Percentiles rank a stretch among this genome's conserved stretches.
These are phyloP conservation scores for Lamprotornis superbus DNA, from an alignment of 2,113 vertebrate genomes.

Conservation along the genomic window DNA sequence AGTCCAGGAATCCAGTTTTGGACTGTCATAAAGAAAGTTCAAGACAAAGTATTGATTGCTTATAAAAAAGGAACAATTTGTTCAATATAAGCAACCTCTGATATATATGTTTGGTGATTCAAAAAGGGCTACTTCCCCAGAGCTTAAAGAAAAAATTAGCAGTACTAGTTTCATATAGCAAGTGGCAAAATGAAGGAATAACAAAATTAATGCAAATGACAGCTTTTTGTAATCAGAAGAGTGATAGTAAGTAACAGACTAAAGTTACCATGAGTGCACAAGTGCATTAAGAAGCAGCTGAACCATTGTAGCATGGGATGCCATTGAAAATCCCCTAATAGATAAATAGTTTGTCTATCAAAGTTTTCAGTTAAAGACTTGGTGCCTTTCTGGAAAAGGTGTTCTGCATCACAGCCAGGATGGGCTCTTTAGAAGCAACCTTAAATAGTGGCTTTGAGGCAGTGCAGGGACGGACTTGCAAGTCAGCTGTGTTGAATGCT, in stretches of 20 bases:
- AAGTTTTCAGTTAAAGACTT: not conserved
- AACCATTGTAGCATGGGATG: not conserved
- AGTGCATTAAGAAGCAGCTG: not conserved
- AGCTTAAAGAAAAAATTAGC: not conserved
- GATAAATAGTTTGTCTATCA: not conserved
- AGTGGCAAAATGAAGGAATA: not conserved
- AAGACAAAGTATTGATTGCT: not conserved
- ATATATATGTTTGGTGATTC: not conserved
- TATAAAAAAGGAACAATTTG: not conserved
- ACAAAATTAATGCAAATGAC: not conserved
- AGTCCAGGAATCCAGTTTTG: not conserved
- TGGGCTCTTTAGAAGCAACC: not conserved
- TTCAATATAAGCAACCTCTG: not conserved
- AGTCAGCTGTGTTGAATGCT: not conserved
- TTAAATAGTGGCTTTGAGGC: not conserved
- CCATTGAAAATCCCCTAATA: not conserved
- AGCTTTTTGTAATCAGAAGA: not conserved
- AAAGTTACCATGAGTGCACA: not conserved
- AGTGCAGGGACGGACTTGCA: not conserved
- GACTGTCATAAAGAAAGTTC: not conserved
- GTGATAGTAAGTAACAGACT: not conserved
- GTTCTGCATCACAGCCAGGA: not conserved
- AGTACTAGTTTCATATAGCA: not conserved
- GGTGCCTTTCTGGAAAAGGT: not conserved
- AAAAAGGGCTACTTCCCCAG: not conserved